Evolutionary conservation across 2,888 invertebrate species (phyloP), one percentile per base, ranked within the genome.

Genomic region (Ptychoptera albimana): DNA sequence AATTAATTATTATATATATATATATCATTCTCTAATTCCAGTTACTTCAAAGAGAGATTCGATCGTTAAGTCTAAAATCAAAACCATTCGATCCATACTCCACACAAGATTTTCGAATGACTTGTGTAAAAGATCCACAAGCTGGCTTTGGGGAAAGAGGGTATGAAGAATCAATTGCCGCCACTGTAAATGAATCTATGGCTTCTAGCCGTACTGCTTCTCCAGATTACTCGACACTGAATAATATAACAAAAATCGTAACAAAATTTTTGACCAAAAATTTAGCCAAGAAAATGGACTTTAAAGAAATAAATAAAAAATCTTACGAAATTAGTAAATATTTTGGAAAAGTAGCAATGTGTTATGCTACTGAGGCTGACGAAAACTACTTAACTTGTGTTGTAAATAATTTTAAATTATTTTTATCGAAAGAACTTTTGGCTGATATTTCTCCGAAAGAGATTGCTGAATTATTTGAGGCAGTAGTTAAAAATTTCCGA

Each of bases 1-100:
- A 35, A 36, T 31, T 12, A 31, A 8, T 42, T 11, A 40, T 16
- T 1, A n/a, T n/a, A n/a, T 6, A 1, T 43, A 37, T 4, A 32
- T 8, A 39, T 31, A n/a, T 14, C 13, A 14, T 35, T 15, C 39
- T 23, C 31, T 13, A 34, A 10, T 41, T 38, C 37, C 29, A 62
- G 61, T 58, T 55, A 39, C 48, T 64, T 36, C 61, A 63, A 47
- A 54, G 59, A 5, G 62, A 63, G 52, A 63, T 64, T 14, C 58
- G 60, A 31, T 54, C 58, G 2, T 45, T 63, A 11, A 58, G 62
- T 1, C 46, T 60, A n/a, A 62, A 63, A 48, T 52, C 61, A 1
- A 64, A 60, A 45, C 60, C 62, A 0, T 47, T 62, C 31, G 57
- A 60, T 46, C 53, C 55, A 8, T 32, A 48, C 13, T 48, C 47